Evolutionary conservation across 2,797 vertebrate genomes (phyloP).

Genomic region (Esox masquinongy): DNA sequence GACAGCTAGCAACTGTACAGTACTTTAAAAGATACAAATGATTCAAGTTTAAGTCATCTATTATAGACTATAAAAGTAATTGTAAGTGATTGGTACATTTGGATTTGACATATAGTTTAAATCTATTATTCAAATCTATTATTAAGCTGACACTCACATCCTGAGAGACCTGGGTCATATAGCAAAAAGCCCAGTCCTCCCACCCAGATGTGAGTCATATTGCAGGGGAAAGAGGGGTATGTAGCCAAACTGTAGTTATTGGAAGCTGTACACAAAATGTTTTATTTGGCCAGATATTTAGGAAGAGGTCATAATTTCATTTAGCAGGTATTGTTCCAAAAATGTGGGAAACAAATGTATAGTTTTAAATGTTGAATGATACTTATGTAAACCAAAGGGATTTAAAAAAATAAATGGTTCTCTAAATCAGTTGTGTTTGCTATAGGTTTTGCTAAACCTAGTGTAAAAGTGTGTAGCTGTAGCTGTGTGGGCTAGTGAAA

Average conservation of each 20-base stretch:
- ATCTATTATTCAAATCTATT: not conserved
- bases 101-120: not conserved
- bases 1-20: not conserved
- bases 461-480: no score
- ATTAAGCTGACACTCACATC: not conserved
- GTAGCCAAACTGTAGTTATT: no score
- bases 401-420: no score
- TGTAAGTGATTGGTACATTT: not conserved
- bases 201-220: not conserved
- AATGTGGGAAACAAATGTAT: no score
- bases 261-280: not conserved
- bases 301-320: no score
- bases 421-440: no score
- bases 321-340: no score
- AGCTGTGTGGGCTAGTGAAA: no score
- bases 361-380: no score
- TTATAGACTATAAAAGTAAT: constrained; percentile 13
- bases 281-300: no score
- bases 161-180: not conserved
- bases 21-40: not conserved
- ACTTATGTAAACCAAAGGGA: no score
- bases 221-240: not conserved
- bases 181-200: not conserved
- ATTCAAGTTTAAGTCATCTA: not conserved
- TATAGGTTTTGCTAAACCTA: no score